These are phyloP conservation scores for Cantharis rufa DNA, from an alignment of 2,888 invertebrate species.

Conservation along the genomic window DNA sequence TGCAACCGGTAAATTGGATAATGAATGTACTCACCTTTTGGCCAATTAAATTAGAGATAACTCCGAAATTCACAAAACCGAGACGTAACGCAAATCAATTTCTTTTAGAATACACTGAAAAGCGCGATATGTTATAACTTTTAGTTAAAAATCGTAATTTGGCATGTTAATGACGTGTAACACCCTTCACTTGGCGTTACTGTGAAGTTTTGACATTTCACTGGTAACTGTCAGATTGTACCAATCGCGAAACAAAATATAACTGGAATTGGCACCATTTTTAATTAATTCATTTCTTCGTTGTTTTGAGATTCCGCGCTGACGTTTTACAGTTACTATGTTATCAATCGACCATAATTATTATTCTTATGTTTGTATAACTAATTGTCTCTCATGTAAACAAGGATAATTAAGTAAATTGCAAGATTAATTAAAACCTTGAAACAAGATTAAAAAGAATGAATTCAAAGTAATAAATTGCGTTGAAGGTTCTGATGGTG, in stretches of 20 bases:
- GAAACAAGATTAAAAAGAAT: no score
- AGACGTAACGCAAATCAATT: neutral
- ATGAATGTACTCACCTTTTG: neutral
- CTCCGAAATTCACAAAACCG: neutral
- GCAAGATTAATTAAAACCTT: neutral
- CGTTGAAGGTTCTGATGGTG: no score
- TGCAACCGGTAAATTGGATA: neutral
- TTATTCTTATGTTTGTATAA: no score
- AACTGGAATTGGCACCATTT: neutral
- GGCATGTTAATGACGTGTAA: neutral
- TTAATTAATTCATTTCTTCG: neutral
- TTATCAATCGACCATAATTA: no score
- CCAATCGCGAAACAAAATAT: neutral
- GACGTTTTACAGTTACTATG: no score
- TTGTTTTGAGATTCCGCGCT: no score
- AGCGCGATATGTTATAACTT: neutral
- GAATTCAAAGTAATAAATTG: no score
- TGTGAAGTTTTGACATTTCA: neutral
- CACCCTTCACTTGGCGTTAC: neutral
- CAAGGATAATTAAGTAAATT: neutral
- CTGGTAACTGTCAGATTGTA: neutral
- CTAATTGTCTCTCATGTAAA: neutral
- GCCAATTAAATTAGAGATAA: neutral
- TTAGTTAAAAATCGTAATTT: neutral
- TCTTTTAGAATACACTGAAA: neutral